Evolutionary conservation across 1,140 invertebrate genomes (phyloP).

Genomic region (Metopolophium dirhodum): DNA sequence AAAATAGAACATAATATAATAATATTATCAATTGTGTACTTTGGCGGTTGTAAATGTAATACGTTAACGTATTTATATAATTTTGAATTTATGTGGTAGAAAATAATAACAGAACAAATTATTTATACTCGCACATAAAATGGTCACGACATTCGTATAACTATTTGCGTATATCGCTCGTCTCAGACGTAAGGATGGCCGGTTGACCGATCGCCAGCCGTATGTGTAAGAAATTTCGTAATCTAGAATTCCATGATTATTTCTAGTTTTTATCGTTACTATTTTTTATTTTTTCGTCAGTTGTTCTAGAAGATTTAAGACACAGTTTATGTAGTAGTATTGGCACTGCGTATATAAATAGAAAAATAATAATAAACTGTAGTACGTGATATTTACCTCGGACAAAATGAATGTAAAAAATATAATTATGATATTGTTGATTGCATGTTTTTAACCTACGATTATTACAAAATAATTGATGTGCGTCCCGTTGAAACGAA

Average conservation of each 20-base stretch:
- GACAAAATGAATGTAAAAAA: too few relatives aligned
- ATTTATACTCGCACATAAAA: neutral
- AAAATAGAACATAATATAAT: neutral
- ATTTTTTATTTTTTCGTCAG: neutral
- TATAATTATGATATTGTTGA: neutral
- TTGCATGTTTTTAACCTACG: neutral
- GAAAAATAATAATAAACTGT: too few relatives aligned
- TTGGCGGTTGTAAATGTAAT: neutral
- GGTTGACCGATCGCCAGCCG: neutral
- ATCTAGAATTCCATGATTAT: neutral
- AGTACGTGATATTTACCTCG: too few relatives aligned
- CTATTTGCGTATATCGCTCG: neutral
- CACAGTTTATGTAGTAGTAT: neutral
- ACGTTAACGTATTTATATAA: neutral
- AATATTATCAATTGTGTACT: neutral
- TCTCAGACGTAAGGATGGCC: neutral
- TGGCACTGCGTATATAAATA: neutral
- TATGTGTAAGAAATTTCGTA: neutral
- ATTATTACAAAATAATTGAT: neutral
- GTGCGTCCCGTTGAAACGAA: neutral
- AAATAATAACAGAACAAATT: neutral
- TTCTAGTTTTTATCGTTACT: neutral
- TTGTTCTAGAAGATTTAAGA: neutral
- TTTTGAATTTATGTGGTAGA: neutral
- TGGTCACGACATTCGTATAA: neutral